phyloP scores from a whole-genome alignment of 2,888 invertebrate species.

The Octonoba sinensis region DNA sequence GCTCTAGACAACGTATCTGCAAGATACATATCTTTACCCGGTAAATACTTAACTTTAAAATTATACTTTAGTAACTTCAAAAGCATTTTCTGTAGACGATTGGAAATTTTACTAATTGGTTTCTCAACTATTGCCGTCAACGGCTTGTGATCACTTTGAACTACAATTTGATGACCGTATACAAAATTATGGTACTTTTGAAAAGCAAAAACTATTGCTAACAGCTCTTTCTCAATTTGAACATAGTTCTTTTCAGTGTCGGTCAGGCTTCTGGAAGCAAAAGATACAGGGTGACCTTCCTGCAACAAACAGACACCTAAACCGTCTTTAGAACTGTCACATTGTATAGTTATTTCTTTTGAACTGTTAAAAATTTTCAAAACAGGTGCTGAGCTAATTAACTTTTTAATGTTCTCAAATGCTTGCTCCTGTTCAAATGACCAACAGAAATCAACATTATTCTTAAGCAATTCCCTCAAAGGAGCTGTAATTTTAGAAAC shows the following conservation, averaged over 20 bases:
- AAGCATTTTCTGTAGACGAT: slow-evolving; percentile 14
- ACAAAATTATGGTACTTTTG: slow-evolving; percentile 13
- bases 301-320: too few relatives aligned
- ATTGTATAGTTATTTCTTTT: too few relatives aligned
- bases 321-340: too few relatives aligned
- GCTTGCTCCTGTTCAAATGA: too few relatives aligned
- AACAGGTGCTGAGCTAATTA: too few relatives aligned
- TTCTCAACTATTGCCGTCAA: slow-evolving; percentile 9
- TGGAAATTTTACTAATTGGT: slow-evolving; percentile 19
- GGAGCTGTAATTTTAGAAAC: too few relatives aligned
- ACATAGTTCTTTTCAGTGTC: slow-evolving; percentile 12
- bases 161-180: slow-evolving; percentile 1
- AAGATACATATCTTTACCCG: slow-evolving; percentile 15
- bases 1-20: slow-evolving; percentile 16
- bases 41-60: slow-evolving; percentile 20
- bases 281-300: too few relatives aligned
- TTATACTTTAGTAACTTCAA: slow-evolving; percentile 30
- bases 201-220: slow-evolving; percentile 14
- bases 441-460: too few relatives aligned
- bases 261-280: slow-evolving; percentile 14
- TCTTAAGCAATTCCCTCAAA: too few relatives aligned
- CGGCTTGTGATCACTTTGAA: slow-evolving; percentile 18
- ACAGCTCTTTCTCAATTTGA: slow-evolving; percentile 26
- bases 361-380: too few relatives aligned
- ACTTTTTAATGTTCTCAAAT: too few relatives aligned